A percentile compares a stretch with the other conserved stretches of the same genome.
phyloP scores from a whole-genome alignment of 2,113 vertebrate genomes.

The Sinocyclocheilus rhinocerous region DNA sequence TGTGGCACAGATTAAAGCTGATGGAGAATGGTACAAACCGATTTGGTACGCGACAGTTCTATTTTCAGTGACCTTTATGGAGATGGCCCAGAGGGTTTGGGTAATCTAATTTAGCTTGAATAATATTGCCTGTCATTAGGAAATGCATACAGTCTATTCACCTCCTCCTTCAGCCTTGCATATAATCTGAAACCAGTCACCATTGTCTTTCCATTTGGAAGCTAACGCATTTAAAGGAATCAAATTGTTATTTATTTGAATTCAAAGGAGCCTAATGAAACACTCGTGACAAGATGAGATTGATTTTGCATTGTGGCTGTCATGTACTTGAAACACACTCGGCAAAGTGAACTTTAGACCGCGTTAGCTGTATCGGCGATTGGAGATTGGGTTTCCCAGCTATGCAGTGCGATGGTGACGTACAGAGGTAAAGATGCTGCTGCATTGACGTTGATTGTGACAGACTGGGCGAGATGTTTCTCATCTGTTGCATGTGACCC shows the following conservation, averaged over 20 bases:
- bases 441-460: constrained; percentile 34
- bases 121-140: constrained; percentile 71
- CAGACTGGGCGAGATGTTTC: constrained; percentile 33
- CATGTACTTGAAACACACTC: background rate
- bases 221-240: background rate
- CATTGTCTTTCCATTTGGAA: constrained; percentile 41
- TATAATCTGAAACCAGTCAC: constrained; percentile 73
- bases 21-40: constrained; percentile 31
- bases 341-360: background rate
- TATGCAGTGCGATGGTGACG: background rate
- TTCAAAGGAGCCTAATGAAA: constrained; percentile 9
- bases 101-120: constrained; percentile 71
- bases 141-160: constrained; percentile 63
- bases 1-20: constrained; percentile 35
- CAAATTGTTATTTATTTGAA: constrained; percentile 14
- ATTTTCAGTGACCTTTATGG: constrained; percentile 68
- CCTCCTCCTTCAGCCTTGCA: constrained; percentile 54
- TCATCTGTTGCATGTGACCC: constrained; percentile 43
- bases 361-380: background rate
- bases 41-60: constrained; percentile 55
- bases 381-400: constrained; percentile 19
- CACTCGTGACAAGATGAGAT: background rate
- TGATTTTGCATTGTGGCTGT: background rate
- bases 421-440: constrained; percentile 24
- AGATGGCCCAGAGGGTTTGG: constrained; percentile 61